Evolutionary conservation across 2,113 vertebrate species (phyloP).

Genomic region (Tragelaphus buxtoni): DNA sequence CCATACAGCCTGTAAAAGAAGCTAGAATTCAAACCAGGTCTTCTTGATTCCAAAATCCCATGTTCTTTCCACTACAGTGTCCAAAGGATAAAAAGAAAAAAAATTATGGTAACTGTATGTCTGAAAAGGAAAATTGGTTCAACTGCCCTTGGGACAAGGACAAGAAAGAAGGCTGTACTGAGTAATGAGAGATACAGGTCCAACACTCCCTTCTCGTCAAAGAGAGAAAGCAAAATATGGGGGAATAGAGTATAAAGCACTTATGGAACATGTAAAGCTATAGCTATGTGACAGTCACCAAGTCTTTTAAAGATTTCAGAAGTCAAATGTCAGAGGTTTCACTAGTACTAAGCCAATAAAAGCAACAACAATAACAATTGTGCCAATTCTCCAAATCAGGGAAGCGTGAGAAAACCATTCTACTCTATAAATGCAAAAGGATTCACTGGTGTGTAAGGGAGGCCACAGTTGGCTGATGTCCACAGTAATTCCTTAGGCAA

Average conservation of each 20-base stretch:
- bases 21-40: not conserved
- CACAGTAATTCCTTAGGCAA: slow-evolving; percentile 23
- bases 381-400: slow-evolving; percentile 14
- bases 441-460: slow-evolving; percentile 11
- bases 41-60: not conserved
- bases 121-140: not conserved
- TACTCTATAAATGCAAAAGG: slow-evolving; percentile 23
- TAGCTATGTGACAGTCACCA: not conserved
- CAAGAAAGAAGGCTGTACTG: not conserved
- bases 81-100: not conserved
- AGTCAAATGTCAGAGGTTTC: slow-evolving; percentile 1
- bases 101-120: not conserved
- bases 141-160: not conserved
- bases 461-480: not conserved
- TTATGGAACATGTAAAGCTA: not conserved
- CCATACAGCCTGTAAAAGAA: not conserved
- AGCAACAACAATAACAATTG: not conserved
- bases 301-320: not conserved
- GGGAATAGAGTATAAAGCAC: not conserved
- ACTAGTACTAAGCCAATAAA: not conserved
- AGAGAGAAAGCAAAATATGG: not conserved
- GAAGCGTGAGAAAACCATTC: slow-evolving; percentile 26
- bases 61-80: not conserved
- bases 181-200: not conserved
- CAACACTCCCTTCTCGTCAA: not conserved